These are phyloP conservation scores for Philereme vetulata DNA, from an alignment of 2,888 invertebrate species.

Conservation along the genomic window DNA sequence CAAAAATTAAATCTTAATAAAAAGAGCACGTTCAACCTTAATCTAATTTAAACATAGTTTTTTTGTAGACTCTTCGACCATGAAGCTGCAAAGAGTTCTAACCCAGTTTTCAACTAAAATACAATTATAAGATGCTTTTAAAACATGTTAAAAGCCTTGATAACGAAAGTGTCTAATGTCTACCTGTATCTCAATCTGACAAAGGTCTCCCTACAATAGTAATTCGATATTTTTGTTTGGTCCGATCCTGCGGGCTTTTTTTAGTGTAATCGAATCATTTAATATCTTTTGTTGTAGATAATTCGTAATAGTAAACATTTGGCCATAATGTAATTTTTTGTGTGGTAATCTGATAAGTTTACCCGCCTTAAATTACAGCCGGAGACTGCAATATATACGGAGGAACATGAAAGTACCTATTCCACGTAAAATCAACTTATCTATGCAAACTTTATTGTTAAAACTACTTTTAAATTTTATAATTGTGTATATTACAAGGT, in stretches of 20 bases:
- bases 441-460: no score
- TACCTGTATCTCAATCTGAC: conserved; percentile 36
- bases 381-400: not conserved
- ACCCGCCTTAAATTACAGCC: not conserved
- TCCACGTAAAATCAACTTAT: no score
- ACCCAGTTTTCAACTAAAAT: conserved; percentile 14
- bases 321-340: conserved; percentile 58
- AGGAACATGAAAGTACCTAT: no score
- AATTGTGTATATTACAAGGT: no score
- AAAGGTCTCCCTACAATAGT: conserved; percentile 48
- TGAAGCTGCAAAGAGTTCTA: not conserved
- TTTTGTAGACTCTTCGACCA: not conserved
- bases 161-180: conserved; percentile 38
- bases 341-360: conserved; percentile 46
- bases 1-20: not conserved
- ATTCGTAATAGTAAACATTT: conserved; percentile 81
- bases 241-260: conserved; percentile 50
- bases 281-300: conserved; percentile 66
- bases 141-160: conserved; percentile 25
- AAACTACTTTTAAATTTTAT: no score
- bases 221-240: conserved; percentile 73
- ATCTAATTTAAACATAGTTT: no score
- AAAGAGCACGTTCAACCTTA: no score
- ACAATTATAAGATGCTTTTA: conserved; percentile 4
- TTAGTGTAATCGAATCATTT: conserved; percentile 58